Percentiles rank a stretch among this genome's conserved stretches.
Evolutionary conservation across 2,113 vertebrate genomes (phyloP).

Genomic region (Tinamus guttatus): DNA sequence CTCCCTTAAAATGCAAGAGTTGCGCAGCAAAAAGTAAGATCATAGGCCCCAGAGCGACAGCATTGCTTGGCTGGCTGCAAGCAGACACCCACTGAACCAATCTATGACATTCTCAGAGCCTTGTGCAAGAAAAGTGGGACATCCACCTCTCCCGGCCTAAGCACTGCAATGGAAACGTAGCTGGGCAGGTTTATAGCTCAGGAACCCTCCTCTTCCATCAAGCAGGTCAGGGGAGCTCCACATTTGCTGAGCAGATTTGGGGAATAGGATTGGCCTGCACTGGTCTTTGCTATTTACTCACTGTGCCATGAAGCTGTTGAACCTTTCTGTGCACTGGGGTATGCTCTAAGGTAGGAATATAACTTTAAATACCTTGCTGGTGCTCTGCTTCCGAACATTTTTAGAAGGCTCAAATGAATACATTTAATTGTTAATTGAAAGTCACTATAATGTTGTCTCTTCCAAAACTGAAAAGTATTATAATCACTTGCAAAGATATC

Average conservation of each 20-base stretch:
- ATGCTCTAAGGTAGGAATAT: background rate
- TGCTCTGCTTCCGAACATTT: background rate
- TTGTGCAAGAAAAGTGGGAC: background rate
- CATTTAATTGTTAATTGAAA: background rate
- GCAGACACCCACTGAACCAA: fast-evolving
- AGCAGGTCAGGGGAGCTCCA: background rate
- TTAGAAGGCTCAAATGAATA: background rate
- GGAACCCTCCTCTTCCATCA: background rate
- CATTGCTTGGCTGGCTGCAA: background rate
- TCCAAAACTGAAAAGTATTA: background rate
- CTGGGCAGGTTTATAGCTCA: background rate
- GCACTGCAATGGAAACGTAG: background rate
- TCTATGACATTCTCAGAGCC: background rate
- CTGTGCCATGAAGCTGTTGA: background rate
- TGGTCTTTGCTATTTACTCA: background rate
- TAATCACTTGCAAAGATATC: background rate
- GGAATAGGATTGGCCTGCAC: background rate
- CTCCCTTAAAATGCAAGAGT: fast-evolving
- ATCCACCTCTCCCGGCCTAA: background rate
- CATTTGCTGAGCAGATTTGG: background rate
- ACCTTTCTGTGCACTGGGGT: background rate
- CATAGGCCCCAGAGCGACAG: background rate
- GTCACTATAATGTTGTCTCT: background rate
- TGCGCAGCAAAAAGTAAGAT: background rate
- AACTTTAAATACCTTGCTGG: background rate